Percentiles rank a stretch among this genome's conserved stretches.
These are phyloP conservation scores for Danaus melanippus DNA, from an alignment of 1,140 invertebrate species.

Conservation along the genomic window DNA sequence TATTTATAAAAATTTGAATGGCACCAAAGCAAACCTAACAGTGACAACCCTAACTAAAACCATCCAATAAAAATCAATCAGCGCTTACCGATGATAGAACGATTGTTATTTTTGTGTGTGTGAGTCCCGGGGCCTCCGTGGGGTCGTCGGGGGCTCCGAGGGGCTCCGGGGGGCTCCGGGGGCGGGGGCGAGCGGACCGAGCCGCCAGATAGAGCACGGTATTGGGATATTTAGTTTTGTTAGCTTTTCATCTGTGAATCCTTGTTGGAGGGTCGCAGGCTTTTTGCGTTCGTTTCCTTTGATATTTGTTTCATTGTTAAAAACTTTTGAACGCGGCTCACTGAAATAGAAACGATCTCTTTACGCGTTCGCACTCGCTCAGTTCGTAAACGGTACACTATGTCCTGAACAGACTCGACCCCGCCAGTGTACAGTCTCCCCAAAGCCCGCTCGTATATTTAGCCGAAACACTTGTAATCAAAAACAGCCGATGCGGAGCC, in stretches of 20 bases:
- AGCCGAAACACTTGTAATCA: not conserved
- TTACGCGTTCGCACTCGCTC: too few relatives aligned
- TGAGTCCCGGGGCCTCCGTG: constrained; percentile 5
- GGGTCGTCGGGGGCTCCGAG: not conserved
- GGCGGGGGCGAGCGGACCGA: constrained; percentile 5
- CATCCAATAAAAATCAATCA: constrained; percentile 61
- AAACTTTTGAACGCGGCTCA: too few relatives aligned
- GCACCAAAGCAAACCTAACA: not conserved
- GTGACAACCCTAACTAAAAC: constrained; percentile 36
- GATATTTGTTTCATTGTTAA: too few relatives aligned
- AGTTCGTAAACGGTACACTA: too few relatives aligned
- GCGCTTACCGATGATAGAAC: constrained; percentile 35
- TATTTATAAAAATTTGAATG: too few relatives aligned
- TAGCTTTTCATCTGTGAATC: constrained; percentile 10
- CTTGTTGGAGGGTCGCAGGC: too few relatives aligned
- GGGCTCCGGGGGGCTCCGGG: not conserved
- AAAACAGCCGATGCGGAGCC: constrained; percentile 22
- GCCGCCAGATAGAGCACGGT: constrained; percentile 26
- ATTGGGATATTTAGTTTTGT: constrained; percentile 12
- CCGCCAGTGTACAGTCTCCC: too few relatives aligned
- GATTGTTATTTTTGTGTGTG: constrained; percentile 19
- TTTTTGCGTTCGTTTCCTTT: too few relatives aligned
- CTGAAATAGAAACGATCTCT: too few relatives aligned
- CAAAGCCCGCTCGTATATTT: too few relatives aligned
- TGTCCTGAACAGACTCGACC: too few relatives aligned